These are phyloP conservation scores for Leptarthrus brevirostris DNA, from an alignment of 2,888 invertebrate genomes.

Conservation along the genomic window DNA sequence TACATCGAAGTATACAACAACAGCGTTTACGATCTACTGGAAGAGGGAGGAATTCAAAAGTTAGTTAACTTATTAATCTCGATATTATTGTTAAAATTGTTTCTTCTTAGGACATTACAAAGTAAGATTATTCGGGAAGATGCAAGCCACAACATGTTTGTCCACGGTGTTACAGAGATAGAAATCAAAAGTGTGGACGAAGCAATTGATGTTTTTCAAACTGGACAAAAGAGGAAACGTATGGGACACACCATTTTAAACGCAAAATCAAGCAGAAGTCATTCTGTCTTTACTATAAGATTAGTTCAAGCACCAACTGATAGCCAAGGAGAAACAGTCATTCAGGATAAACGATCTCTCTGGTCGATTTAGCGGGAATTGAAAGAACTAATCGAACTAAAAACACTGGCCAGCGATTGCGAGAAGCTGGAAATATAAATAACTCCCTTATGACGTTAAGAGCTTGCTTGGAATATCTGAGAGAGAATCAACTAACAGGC, in stretches of 20 bases:
- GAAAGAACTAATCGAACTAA: slow-evolving; percentile 93
- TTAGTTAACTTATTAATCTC: no score
- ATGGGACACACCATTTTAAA: slow-evolving; percentile 95
- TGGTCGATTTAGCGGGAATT: slow-evolving; percentile 98
- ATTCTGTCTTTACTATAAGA: slow-evolving; percentile 94
- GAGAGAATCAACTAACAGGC: slow-evolving; percentile 85
- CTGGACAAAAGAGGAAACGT: slow-evolving; percentile 87
- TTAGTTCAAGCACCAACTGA: slow-evolving; percentile 84
- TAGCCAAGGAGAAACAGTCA: slow-evolving; percentile 78
- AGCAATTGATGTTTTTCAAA: slow-evolving; percentile 89
- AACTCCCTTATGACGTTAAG: slow-evolving; percentile 95
- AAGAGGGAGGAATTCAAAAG: slow-evolving; percentile 80
- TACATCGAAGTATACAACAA: slow-evolving; percentile 98
- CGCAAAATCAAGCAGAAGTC: slow-evolving; percentile 95
- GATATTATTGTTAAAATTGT: no score
- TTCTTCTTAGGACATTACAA: slow-evolving; percentile 74
- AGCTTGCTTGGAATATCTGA: slow-evolving; percentile 88
- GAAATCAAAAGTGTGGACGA: slow-evolving; percentile 96
- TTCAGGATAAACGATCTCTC: slow-evolving; percentile 85
- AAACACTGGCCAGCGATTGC: slow-evolving; percentile 75
- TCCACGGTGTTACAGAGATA: slow-evolving; percentile 91
- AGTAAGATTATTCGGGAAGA: slow-evolving; percentile 92
- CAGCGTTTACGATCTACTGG: slow-evolving; percentile 93
- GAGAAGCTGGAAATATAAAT: slow-evolving; percentile 91
- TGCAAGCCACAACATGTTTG: slow-evolving; percentile 89